A percentile compares a stretch with the other conserved stretches of the same genome.
phyloP scores from a whole-genome alignment of 2,113 vertebrate species.

The Sisor rabdophorus region DNA sequence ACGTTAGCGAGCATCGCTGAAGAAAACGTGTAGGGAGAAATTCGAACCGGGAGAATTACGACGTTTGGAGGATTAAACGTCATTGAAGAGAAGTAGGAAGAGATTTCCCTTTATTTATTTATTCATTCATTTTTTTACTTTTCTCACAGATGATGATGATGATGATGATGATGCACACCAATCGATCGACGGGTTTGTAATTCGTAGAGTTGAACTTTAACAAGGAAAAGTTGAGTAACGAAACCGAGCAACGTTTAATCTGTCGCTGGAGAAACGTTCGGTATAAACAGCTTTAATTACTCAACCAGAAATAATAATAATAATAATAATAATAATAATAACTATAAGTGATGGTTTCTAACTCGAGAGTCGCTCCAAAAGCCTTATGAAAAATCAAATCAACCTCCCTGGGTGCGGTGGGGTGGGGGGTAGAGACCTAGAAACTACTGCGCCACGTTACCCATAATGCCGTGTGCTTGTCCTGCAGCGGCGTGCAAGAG shows the following conservation, averaged over 20 bases:
- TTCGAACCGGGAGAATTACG: background rate
- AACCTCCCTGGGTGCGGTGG: no score
- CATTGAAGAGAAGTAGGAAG: background rate
- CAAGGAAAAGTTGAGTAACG: background rate
- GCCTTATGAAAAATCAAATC: background rate
- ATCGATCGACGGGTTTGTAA: background rate
- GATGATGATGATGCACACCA: no score
- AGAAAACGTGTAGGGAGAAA: background rate
- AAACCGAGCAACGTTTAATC: background rate
- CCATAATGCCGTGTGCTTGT: conserved; percentile 6
- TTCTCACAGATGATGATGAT: background rate
- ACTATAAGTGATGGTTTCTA: background rate
- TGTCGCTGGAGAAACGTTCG: background rate
- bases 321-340: conserved; percentile 14
- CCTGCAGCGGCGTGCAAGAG: background rate
- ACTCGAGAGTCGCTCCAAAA: no score
- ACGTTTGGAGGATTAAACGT: background rate
- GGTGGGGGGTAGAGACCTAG: no score
- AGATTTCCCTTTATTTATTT: no score
- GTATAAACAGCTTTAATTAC: background rate
- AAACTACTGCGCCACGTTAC: background rate
- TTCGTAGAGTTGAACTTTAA: background rate
- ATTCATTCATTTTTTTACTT: background rate
- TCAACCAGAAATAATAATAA: background rate
- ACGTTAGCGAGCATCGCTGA: background rate